A percentile compares a stretch with the other conserved stretches of the same genome.
Evolutionary conservation across 1,140 invertebrate species (phyloP).

Genomic region (Ectropis grisescens): DNA sequence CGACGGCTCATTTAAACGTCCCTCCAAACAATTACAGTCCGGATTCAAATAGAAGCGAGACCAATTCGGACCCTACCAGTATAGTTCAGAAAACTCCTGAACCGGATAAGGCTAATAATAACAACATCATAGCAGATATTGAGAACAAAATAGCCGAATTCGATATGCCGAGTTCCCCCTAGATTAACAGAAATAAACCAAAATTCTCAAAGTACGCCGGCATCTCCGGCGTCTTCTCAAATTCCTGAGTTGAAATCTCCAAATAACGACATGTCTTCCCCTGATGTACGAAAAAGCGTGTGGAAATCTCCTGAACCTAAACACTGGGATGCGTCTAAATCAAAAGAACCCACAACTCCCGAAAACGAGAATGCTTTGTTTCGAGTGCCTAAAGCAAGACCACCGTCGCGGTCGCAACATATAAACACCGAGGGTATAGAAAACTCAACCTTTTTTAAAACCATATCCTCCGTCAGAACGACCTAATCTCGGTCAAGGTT

Average conservation of each 20-base stretch:
- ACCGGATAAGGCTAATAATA: constrained; percentile 42
- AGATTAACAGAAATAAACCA: constrained; percentile 57
- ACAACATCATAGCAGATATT: constrained; percentile 32
- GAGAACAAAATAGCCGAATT: constrained; percentile 48
- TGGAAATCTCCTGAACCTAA: constrained; percentile 64
- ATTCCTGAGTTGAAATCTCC: constrained; percentile 47
- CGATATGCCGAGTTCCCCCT: constrained; percentile 53
- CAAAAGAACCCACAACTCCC: constrained; percentile 30
- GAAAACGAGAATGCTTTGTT: constrained; percentile 72
- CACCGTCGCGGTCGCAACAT: constrained; percentile 72
- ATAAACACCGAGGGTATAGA: constrained; percentile 47
- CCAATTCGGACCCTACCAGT: constrained; percentile 33
- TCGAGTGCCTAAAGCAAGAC: constrained; percentile 75
- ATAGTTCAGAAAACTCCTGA: constrained; percentile 33
- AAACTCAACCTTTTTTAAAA: constrained; percentile 69
- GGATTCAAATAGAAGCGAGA: constrained; percentile 57
- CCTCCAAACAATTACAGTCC: constrained; percentile 64
- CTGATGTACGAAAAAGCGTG: constrained; percentile 41
- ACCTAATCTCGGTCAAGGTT: constrained; percentile 39
- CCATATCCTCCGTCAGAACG: constrained; percentile 67
- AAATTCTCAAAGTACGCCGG: constrained; percentile 45
- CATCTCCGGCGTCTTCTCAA: constrained; percentile 44
- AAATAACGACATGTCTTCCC: constrained; percentile 35
- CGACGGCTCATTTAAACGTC: constrained; percentile 68
- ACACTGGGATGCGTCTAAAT: constrained; percentile 50